These are phyloP conservation scores for Matsumurasca onukii DNA, from an alignment of 1,140 invertebrate species.

Conservation along the genomic window DNA sequence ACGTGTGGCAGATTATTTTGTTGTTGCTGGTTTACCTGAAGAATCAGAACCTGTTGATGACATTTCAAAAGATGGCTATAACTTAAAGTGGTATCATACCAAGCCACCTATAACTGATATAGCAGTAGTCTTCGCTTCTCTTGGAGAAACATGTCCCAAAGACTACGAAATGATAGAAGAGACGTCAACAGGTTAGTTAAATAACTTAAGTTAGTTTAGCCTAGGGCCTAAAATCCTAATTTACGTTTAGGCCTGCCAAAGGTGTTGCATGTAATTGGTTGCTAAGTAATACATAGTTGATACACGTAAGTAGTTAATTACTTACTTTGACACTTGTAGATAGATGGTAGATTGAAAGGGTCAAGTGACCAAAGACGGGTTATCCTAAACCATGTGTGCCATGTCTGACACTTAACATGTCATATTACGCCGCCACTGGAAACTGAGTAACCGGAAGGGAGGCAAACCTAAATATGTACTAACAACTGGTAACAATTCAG, in stretches of 20 bases:
- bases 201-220: not conserved
- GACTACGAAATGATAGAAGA: conserved; percentile 80
- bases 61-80: conserved; percentile 74
- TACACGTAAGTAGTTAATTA: not conserved
- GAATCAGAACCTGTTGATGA: conserved; percentile 78
- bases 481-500: no score
- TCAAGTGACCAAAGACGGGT: no score
- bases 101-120: conserved; percentile 91
- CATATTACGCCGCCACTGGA: no score
- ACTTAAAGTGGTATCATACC: conserved; percentile 66
- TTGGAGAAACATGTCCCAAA: conserved; percentile 81
- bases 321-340: no score
- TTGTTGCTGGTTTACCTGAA: conserved; percentile 91
- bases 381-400: no score
- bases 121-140: conserved; percentile 85
- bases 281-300: not conserved
- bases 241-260: not conserved
- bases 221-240: not conserved
- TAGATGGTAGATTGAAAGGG: no score
- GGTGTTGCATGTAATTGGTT: no score
- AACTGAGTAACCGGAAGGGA: no score
- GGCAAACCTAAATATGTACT: no score
- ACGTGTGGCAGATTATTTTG: conserved; percentile 92
- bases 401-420: no score
- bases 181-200: conserved; percentile 69